Base-by-base conservation (phyloP, 2,888 invertebrate species). In the Eustalomyia histrio region DNA sequence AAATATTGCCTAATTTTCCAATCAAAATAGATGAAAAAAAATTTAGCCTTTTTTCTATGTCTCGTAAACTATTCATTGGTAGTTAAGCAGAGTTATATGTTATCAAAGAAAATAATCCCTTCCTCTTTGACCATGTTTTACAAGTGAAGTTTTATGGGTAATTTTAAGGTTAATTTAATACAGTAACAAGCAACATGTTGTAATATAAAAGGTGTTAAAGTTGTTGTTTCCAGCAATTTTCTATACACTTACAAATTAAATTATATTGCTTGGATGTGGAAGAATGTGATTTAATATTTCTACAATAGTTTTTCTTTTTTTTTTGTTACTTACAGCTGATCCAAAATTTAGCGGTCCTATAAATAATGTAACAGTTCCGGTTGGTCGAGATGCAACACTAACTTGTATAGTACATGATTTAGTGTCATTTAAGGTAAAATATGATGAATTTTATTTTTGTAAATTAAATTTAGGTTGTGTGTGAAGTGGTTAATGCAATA, bases 261-360 rank as follows among this genome's bases (percentile, higher is more conserved):
- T 2, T 57, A n/a, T 4, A 24, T 12, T 75, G 39, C 8, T 53
- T 6, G 29, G 3, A 6, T 4, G 3, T 50, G 35, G 33, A 6
- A 33, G 29, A 29, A 29, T 29, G 29, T 29, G 3, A 7, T 29
- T 29, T 6, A 29, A 6, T 29, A 29, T 29, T 29, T 7, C 29
- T 29, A 1, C 7, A 29, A 29, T 29, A 29, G 9, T 35, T 55
- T 1, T 55, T 55, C 76, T 74, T 71, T 83, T 83, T 85, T 84
- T 74, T 71, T 83, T 83, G 85, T 84, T 87, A 85, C 87, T 92
- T 92, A 74, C 93, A 95, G 94, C 94, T 91, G 94, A 94, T 91
- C 96, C 96, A 9, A 94, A 95, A 85, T 97, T 97, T 91, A 95
- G 94, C 87, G 94, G 94, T 75, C 95, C 96, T 68, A 96, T 97